These are phyloP conservation scores for Microchrysa polita DNA, from an alignment of 2,888 invertebrate genomes.

Conservation along the genomic window DNA sequence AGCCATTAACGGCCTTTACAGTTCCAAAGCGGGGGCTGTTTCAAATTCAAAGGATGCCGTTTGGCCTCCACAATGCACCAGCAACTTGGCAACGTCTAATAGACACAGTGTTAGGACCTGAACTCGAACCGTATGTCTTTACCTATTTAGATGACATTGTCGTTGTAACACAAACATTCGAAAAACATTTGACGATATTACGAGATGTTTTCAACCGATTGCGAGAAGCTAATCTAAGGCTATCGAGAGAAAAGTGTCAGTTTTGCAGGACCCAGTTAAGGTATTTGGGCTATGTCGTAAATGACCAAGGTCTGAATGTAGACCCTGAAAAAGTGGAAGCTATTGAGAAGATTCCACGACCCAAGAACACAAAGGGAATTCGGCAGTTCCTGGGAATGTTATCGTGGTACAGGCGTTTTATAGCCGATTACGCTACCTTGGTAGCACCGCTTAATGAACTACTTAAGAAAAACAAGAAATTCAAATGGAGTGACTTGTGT, in stretches of 20 bases:
- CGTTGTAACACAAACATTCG: constrained; percentile 18
- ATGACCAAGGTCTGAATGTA: background rate
- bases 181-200: constrained; percentile 16
- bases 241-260: constrained; percentile 25
- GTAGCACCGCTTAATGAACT: background rate
- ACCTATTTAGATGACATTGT: constrained; percentile 43
- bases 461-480: constrained; percentile 13
- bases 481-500: background rate
- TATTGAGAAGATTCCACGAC: background rate
- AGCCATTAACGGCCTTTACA: background rate
- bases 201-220: constrained; percentile 16
- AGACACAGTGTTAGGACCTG: background rate
- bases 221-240: background rate
- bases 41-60: constrained; percentile 22
- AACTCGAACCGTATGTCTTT: constrained; percentile 46
- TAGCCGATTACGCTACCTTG: background rate
- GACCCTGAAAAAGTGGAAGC: constrained; percentile 31
- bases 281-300: constrained; percentile 35
- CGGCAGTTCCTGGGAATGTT: constrained; percentile 27
- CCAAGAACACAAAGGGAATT: background rate
- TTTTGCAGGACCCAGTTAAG: constrained; percentile 5
- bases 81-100: constrained; percentile 12
- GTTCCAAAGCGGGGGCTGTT: background rate
- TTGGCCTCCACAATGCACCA: constrained; percentile 40
- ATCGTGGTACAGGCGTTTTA: background rate